Evolutionary conservation across 2,113 vertebrate genomes (phyloP).

Genomic region (Upupa epops): DNA sequence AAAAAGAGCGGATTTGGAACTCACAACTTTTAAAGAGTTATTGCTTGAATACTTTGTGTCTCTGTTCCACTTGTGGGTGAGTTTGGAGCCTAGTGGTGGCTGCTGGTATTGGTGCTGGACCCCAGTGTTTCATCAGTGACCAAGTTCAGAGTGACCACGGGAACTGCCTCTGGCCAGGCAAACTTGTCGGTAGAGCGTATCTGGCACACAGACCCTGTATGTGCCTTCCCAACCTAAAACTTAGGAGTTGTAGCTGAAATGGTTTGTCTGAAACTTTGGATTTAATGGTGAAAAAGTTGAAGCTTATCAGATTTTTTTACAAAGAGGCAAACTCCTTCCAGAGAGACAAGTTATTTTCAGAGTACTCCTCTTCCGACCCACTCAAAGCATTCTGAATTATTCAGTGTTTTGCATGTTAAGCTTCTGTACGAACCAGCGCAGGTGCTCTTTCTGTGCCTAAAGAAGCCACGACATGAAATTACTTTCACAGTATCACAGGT

Average conservation of each 20-base stretch:
- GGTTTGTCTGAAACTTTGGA: not conserved
- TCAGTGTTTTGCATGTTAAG: constrained; percentile 6
- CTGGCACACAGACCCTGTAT: not conserved
- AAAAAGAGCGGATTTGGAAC: not conserved
- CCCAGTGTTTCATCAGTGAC: not conserved
- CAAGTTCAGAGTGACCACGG: not conserved
- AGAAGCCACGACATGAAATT: not conserved
- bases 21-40: not conserved
- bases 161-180: not conserved
- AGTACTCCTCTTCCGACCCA: not conserved
- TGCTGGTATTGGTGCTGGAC: not conserved
- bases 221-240: not conserved
- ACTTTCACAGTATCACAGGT: too few species aligned
- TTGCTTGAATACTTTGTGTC: not conserved
- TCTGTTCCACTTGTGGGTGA: not conserved
- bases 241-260: not conserved
- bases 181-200: not conserved
- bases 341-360: constrained; percentile 23
- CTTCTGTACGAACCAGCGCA: not conserved
- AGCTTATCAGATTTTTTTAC: not conserved
- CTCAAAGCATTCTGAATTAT: constrained; percentile 44
- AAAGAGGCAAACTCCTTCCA: not conserved
- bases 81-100: not conserved
- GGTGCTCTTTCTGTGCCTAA: not conserved
- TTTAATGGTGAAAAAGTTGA: not conserved